These are phyloP conservation scores for Otus sunia DNA, from an alignment of 2,113 vertebrate species.

Conservation along the genomic window DNA sequence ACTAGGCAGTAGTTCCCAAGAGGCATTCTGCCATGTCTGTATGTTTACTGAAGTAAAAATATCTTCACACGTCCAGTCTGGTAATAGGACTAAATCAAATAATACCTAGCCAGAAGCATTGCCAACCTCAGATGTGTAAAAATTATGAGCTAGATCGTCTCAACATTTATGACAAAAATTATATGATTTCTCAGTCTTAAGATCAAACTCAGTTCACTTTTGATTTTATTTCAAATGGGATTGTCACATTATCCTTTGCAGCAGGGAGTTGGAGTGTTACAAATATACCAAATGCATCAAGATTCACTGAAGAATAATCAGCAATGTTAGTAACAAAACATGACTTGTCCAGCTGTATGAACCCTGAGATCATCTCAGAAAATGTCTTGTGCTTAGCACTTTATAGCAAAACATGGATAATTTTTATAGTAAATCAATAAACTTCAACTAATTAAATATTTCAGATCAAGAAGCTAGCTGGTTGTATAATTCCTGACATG, in stretches of 20 bases:
- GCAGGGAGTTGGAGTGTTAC: not conserved
- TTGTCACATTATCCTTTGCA: not conserved
- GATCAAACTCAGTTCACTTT: not conserved
- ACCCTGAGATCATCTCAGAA: not conserved
- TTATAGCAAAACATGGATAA: not conserved
- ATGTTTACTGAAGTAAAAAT: not conserved
- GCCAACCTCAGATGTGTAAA: not conserved
- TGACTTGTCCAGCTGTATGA: not conserved
- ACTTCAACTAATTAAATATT: not conserved
- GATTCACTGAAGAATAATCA: not conserved
- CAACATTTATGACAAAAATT: not conserved
- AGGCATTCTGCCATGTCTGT: not conserved
- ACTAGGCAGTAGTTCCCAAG: not conserved
- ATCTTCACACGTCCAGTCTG: not conserved
- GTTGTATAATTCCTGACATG: not conserved
- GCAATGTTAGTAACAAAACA: not conserved
- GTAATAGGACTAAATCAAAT: not conserved
- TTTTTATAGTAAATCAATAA: not conserved
- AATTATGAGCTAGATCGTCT: not conserved
- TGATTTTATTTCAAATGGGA: not conserved
- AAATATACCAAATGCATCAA: not conserved
- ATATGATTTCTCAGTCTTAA: not conserved
- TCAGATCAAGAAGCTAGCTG: not conserved
- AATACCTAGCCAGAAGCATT: not conserved
- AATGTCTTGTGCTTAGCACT: not conserved